A percentile compares a stretch with the other conserved stretches of the same genome.
Evolutionary conservation across 2,797 vertebrate genomes (phyloP).

Genomic region (Bovichtus variegatus): DNA sequence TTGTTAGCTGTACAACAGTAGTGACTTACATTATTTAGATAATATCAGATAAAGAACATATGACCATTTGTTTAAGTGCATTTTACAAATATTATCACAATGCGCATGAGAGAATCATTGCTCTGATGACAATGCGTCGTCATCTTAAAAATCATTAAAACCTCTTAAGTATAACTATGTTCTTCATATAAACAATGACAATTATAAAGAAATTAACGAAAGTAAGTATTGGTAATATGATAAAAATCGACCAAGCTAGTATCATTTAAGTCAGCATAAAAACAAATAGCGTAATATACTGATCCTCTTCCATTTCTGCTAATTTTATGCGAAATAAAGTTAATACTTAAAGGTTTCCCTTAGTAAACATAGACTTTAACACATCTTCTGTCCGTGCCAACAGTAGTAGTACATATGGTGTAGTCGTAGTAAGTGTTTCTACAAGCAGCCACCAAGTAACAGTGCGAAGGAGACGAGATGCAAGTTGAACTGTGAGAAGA

Average conservation of each 20-base stretch:
- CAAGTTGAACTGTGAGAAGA: slow-evolving; percentile 37
- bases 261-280: neutral
- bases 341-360: neutral
- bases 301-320: neutral
- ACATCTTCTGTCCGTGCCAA: too few relatives aligned
- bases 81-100: neutral
- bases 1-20: neutral
- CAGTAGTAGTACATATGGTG: neutral
- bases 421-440: neutral
- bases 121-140: neutral
- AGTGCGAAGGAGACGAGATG: slow-evolving; percentile 11
- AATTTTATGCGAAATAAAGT: neutral
- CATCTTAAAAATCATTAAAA: neutral
- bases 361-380: neutral
- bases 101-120: neutral
- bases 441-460: neutral
- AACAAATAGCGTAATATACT: neutral
- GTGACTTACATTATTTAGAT: too few relatives aligned
- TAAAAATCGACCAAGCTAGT: neutral
- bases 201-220: neutral
- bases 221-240: neutral
- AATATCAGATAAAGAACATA: too few relatives aligned
- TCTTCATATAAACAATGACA: neutral
- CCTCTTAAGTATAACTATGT: neutral
- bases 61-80: neutral